Percentiles rank a stretch among this genome's conserved stretches.
Conservation (phyloP, 92 coral and sea anemone species). For the Palythoa heliodiscus region DNA sequence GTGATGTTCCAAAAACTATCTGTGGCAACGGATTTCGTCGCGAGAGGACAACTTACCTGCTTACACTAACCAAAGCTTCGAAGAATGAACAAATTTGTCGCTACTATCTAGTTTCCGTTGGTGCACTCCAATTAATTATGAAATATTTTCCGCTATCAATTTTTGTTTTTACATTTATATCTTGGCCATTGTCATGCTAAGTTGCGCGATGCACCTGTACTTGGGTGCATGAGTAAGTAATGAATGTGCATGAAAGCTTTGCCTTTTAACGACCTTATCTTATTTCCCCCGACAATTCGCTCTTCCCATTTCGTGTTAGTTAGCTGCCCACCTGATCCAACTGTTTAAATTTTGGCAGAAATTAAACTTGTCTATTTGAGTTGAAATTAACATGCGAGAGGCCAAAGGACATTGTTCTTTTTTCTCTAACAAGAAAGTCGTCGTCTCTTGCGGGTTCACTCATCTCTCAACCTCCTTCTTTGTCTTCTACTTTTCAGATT, state of each 20-base stretch:
- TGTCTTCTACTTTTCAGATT: constrained; percentile 51
- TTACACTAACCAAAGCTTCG: constrained; percentile 58
- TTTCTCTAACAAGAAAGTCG: constrained; percentile 28
- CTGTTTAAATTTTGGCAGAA: constrained; percentile 68
- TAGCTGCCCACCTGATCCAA: constrained; percentile 73
- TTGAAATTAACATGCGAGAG: constrained; percentile 72
- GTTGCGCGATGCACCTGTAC: constrained; percentile 56
- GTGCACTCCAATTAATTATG: constrained; percentile 94
- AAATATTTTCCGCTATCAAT: constrained; percentile 91
- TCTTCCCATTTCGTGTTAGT: constrained; percentile 41
- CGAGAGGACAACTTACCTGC: constrained; percentile 64
- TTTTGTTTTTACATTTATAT: constrained; percentile 94
- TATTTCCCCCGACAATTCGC: constrained; percentile 62
- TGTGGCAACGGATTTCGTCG: constrained; percentile 29
- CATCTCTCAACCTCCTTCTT: constrained; percentile 36
- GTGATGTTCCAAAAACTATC: neutral
- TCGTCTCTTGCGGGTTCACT: constrained; percentile 35
- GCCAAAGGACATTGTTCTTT: constrained; percentile 33
- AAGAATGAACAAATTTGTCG: constrained; percentile 76
- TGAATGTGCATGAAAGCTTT: constrained; percentile 89
- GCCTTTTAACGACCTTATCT: constrained; percentile 90
- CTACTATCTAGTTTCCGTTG: constrained; percentile 87
- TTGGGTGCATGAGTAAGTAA: constrained; percentile 83
- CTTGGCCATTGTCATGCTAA: constrained; percentile 97
- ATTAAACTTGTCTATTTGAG: constrained; percentile 75